Base-by-base conservation (phyloP, 2,113 vertebrate species). In the Sylvietta virens region DNA sequence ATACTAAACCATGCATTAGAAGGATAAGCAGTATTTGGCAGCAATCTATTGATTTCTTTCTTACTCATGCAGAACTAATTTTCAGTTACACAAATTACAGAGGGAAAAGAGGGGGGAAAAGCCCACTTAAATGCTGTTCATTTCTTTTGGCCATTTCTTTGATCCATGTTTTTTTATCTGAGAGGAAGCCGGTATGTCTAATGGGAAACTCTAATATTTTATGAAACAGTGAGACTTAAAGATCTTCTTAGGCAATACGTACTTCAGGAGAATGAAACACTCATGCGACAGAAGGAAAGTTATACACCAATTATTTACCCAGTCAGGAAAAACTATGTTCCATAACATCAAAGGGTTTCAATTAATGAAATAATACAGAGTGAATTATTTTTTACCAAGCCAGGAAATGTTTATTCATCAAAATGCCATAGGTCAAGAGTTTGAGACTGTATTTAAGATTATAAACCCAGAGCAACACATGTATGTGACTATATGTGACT, bases 141-240 rank as follows among this genome's bases (percentile, higher is more conserved):
- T 96, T 92, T 96, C 89, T 83, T 96, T 96, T 79, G 65, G 57
- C 65, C 39, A 58, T 96, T 91, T 92, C 94, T 96, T 97, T 96
- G 84, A 89, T 94, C 90, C 42, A 0, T 79, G 15, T 62, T 74
- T 95, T 95, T 94, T 95, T 76, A 91, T 96, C 91, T 88, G 23
- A 83, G 40, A 81, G 48, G 81, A 73, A 91, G 51, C 10, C 18
- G 1, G 33, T 86, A 44, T 83, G 62, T 73, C 92, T 96, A 90
- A 90, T 79, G 82, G 70, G 88, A 47, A 91, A 88, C 56, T 76
- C 77, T 88, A 90, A 57, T 64, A 74, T 57, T 61, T 91, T 79
- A 69, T 95, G 91, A 81, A 91, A 90, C 60, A 85, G 54, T 81
- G 21, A 85, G 81, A 78, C 77, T 88, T 71, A 78, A 76, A 89